Percentiles rank a stretch among this genome's conserved stretches.
Evolutionary conservation across 1,140 invertebrate genomes (phyloP).

Genomic region (Bacillus rossius): DNA sequence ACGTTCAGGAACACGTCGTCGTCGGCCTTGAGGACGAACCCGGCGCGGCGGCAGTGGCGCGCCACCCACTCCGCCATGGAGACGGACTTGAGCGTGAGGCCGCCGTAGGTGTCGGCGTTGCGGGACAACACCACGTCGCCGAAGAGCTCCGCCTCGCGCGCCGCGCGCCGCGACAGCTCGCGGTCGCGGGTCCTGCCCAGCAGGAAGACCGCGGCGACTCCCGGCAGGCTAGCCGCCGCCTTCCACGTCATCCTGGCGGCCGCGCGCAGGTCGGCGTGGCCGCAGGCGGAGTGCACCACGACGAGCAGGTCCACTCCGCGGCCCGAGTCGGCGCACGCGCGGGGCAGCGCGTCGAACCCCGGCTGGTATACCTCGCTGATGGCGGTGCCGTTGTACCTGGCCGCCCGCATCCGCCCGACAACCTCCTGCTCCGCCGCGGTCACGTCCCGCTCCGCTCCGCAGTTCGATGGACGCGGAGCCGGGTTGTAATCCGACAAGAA

Average conservation of each 20-base stretch:
- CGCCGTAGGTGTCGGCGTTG: conserved; percentile 79
- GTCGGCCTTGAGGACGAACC: conserved; percentile 78
- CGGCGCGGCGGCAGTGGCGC: conserved; percentile 65
- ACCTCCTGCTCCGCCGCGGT: no score
- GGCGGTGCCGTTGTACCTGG: background rate
- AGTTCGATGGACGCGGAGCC: no score
- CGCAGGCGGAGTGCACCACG: conserved; percentile 72
- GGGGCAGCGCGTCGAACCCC: conserved; percentile 55
- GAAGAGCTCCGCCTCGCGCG: conserved; percentile 62
- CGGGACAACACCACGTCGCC: conserved; percentile 69
- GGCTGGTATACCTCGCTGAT: conserved; percentile 51
- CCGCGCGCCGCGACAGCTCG: conserved; percentile 47
- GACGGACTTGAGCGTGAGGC: conserved; percentile 81
- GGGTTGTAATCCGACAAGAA: no score
- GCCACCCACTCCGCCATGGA: conserved; percentile 80
- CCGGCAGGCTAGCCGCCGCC: conserved; percentile 61
- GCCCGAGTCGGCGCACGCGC: conserved; percentile 62
- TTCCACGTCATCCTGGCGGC: conserved; percentile 85
- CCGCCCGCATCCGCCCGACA: no score
- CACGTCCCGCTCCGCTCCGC: no score
- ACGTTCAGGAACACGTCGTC: conserved; percentile 92
- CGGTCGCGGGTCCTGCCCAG: conserved; percentile 29
- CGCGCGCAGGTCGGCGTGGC: conserved; percentile 61
- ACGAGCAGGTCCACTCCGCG: conserved; percentile 59
- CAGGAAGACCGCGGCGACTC: conserved; percentile 51